Evolutionary conservation across 2,797 vertebrate genomes (phyloP).

Genomic region (Potorous gilbertii): DNA sequence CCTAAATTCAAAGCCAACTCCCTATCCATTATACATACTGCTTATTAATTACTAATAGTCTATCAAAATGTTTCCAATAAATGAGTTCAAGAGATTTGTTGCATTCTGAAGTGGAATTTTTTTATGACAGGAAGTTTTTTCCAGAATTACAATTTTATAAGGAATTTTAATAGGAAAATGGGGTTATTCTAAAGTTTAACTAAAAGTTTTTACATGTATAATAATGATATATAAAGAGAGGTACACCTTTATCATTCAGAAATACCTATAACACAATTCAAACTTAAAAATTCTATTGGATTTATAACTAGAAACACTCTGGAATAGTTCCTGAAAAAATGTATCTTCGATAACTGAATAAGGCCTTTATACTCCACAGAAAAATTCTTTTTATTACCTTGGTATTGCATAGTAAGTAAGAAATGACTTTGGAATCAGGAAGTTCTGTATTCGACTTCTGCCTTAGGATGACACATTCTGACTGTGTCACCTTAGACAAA

Average conservation of each 20-base stretch:
- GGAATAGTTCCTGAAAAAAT: constrained; percentile 12
- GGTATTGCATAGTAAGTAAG: background rate
- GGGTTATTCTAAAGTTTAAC: constrained; percentile 8
- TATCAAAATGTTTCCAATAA: constrained; percentile 51
- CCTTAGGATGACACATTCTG: background rate
- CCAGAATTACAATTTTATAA: constrained; percentile 53
- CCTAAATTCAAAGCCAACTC: background rate
- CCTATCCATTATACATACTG: background rate
- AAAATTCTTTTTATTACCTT: constrained; percentile 22
- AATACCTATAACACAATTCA: constrained; percentile 41
- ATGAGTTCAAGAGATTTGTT: constrained; percentile 61
- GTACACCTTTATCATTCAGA: constrained; percentile 33
- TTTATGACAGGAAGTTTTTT: constrained; percentile 55
- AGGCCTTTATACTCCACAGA: constrained; percentile 36
- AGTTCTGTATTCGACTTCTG: background rate
- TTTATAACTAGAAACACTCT: constrained; percentile 56
- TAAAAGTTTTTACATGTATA: constrained; percentile 40
- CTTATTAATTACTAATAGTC: background rate
- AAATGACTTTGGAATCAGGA: background rate
- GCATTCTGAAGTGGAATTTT: constrained; percentile 53
- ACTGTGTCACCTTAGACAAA: background rate
- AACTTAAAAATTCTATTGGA: constrained; percentile 56
- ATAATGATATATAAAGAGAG: constrained; percentile 44
- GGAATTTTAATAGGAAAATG: constrained; percentile 64
- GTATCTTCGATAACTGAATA: constrained; percentile 22